phyloP scores from a whole-genome alignment of 2,797 vertebrate genomes.

The Dicrostonyx torquatus region DNA sequence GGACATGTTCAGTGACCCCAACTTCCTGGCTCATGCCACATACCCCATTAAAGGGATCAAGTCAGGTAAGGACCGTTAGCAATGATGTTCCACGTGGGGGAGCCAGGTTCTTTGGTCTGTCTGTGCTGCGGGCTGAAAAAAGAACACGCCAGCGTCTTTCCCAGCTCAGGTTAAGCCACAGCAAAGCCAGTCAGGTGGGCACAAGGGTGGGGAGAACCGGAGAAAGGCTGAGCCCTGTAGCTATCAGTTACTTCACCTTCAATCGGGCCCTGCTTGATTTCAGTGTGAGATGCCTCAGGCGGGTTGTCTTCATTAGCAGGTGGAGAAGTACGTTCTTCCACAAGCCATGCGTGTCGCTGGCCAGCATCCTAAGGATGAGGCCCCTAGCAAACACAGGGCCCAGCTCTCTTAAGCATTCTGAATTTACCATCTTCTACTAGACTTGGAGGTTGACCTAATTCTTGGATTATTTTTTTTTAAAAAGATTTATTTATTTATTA shows the following conservation, averaged over 20 bases:
- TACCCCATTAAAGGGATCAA: constrained; percentile 96
- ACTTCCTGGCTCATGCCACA: constrained; percentile 97
- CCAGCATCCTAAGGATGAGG: neutral
- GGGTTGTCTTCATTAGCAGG: neutral
- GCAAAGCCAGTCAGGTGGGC: fast-evolving
- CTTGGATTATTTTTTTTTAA: too few relatives aligned
- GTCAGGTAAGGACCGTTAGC: constrained; percentile 88
- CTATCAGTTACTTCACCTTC: neutral
- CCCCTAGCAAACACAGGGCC: too few relatives aligned
- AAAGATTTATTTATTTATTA: too few relatives aligned
- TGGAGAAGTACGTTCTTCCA: neutral
- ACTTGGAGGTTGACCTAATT: neutral
- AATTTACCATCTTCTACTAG: neutral
- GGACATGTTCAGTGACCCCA: constrained; percentile 99
- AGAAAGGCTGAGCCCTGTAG: fast-evolving
- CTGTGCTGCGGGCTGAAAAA: neutral
- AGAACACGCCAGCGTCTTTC: neutral
- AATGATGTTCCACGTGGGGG: fast-evolving
- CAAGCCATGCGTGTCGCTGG: neutral
- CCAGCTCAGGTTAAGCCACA: neutral
- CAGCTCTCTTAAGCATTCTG: neutral
- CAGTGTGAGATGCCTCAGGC: neutral
- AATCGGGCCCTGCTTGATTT: neutral
- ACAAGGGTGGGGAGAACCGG: fast-evolving
- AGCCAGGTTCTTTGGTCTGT: neutral